Base-by-base conservation (phyloP, 2,113 vertebrate species). In the Tupaia tana region DNA sequence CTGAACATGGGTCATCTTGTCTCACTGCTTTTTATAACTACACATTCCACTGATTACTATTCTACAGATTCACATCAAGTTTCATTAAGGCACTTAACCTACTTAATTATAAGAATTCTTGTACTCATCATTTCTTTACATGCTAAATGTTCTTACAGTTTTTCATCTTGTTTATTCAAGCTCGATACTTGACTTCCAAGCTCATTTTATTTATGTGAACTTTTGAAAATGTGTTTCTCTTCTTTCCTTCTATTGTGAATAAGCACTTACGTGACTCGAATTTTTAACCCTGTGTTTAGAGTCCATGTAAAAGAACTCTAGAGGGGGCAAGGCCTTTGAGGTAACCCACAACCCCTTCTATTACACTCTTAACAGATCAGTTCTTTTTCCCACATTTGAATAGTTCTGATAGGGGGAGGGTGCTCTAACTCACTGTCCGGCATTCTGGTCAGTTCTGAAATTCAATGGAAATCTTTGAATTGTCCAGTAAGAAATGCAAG, bases 41-140 rank as follows among this genome's bases (percentile, higher is more conserved):
- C 56, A 61, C 73, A 66, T 96, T 73, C 25, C 16, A 78, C 69
- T 93, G 74, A 93, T 96, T 77, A 34, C 31, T 64, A 25, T 85
- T 91, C 56, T 89, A 61, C 52, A 94, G 67, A 85, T 66, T 93
- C 52, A 79, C 54, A 82, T 9, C 0, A n/a, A 89, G 70, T 96
- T 96, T 92, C 58, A 85, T 69, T 69, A 89, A 93, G 58, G 14
- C 59, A 91, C 31, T 96, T 93, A 92, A 93, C 31, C 66, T 81
- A 69, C 82, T 84, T 93, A 96, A 92, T 96, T 83, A 58, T n/a
- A 54, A 71, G 71, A 93, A 90, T 94, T 80, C 58, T 94, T 73
- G 3, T 82, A 81, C n/a, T 96, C 54, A 82, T 88, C n/a, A 74
- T 96, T 95, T 96, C 34, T 82, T 81, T 78, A 84, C 85, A 94